These are phyloP conservation scores for Drosophila virilis DNA, from an alignment of 1,140 invertebrate species.

Conservation along the genomic window DNA sequence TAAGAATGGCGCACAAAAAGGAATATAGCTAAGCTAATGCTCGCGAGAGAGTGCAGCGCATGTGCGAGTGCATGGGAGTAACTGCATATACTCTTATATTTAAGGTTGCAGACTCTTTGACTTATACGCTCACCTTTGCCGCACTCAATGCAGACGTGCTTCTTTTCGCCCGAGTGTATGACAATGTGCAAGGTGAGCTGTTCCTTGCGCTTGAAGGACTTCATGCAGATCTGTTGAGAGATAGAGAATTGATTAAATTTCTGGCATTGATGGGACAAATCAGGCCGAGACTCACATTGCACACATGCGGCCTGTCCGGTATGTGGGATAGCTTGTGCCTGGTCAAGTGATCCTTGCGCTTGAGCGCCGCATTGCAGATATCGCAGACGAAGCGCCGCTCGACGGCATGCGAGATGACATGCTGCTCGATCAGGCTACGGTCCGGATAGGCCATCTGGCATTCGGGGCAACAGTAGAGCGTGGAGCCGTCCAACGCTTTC, in stretches of 20 bases:
- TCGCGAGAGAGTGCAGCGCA: too few species aligned
- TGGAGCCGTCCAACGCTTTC: slow-evolving; percentile 92
- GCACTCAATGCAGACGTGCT: slow-evolving; percentile 93
- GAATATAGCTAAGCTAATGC: not conserved
- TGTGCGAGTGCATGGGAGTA: too few species aligned
- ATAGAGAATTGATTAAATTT: not conserved
- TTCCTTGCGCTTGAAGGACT: slow-evolving; percentile 94
- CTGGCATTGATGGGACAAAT: too few species aligned
- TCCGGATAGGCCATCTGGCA: slow-evolving; percentile 95
- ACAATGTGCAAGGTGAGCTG: slow-evolving; percentile 93
- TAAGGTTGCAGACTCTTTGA: not conserved
- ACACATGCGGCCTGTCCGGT: slow-evolving; percentile 92
- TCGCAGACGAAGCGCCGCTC: slow-evolving; percentile 92
- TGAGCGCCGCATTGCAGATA: slow-evolving; percentile 93
- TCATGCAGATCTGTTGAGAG: slow-evolving; percentile 88
- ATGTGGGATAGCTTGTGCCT: slow-evolving; percentile 93
- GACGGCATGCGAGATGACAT: slow-evolving; percentile 92
- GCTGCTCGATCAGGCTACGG: slow-evolving; percentile 91
- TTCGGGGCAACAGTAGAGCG: slow-evolving; percentile 93
- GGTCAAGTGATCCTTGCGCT: slow-evolving; percentile 92
- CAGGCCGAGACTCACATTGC: slow-evolving; percentile 85
- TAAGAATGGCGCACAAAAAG: not conserved
- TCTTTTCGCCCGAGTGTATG: slow-evolving; percentile 94
- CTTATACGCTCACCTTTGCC: slow-evolving; percentile 89
- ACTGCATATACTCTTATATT: not conserved